phyloP scores from a whole-genome alignment of 2,113 vertebrate species.

The Triplophysa rosa region DNA sequence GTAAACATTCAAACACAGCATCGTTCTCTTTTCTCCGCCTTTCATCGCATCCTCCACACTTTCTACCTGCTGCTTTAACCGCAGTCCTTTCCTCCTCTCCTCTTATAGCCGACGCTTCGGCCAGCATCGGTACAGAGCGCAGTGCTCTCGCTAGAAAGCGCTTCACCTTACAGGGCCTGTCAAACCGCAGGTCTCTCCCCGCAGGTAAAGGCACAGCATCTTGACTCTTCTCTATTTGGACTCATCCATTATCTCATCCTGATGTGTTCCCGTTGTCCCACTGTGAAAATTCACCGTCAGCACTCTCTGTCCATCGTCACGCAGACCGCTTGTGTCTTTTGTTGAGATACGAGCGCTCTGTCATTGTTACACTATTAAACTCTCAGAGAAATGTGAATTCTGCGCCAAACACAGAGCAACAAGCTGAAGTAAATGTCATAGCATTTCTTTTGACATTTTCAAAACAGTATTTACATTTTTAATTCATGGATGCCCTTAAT shows the following conservation, averaged over 20 bases:
- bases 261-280: slow-evolving; percentile 8
- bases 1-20: neutral
- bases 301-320: slow-evolving; percentile 24
- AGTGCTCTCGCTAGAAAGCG: slow-evolving; percentile 81
- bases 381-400: slow-evolving; percentile 37
- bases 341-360: neutral
- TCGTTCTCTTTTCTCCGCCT: neutral
- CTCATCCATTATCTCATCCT: slow-evolving; percentile 29
- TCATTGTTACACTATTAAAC: slow-evolving; percentile 11
- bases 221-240: neutral
- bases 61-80: slow-evolving; percentile 62
- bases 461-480: slow-evolving; percentile 12
- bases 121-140: slow-evolving; percentile 77
- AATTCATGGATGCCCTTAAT: neutral
- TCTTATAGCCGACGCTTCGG: slow-evolving; percentile 77
- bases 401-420: neutral
- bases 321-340: neutral
- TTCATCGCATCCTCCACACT: neutral
- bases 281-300: slow-evolving; percentile 25
- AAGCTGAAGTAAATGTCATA: slow-evolving; percentile 36
- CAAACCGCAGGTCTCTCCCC: slow-evolving; percentile 81
- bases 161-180: slow-evolving; percentile 84
- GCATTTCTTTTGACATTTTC: slow-evolving; percentile 33
- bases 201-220: slow-evolving; percentile 74
- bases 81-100: slow-evolving; percentile 61